Percentiles rank a stretch among this genome's conserved stretches.
These are phyloP conservation scores for Trimorus sp. DNA, from an alignment of 2,888 invertebrate species.

Conservation along the genomic window DNA sequence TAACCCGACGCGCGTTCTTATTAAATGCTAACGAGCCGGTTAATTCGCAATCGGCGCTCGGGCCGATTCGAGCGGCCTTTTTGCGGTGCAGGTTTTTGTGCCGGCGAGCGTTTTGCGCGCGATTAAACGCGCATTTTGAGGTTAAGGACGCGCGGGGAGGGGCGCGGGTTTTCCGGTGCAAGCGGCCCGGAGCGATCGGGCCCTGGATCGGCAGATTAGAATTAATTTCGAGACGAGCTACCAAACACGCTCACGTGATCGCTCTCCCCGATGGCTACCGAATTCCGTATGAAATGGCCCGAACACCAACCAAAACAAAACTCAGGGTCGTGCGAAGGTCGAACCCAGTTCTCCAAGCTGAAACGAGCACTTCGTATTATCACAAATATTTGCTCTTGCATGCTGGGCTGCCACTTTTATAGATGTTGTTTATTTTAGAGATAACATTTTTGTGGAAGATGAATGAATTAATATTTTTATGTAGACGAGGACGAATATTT, in stretches of 20 bases:
- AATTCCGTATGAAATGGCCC: conserved; percentile 83
- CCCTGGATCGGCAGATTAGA: conserved; percentile 69
- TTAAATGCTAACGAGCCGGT: too few relatives aligned
- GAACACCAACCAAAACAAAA: conserved; percentile 68
- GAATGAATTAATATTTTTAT: too few relatives aligned
- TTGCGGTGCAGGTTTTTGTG: not conserved
- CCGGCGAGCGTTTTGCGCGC: not conserved
- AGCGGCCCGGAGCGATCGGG: not conserved
- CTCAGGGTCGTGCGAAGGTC: conserved; percentile 63
- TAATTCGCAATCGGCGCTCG: too few relatives aligned
- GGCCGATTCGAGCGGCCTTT: too few relatives aligned
- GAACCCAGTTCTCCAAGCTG: conserved; percentile 63
- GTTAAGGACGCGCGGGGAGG: not conserved
- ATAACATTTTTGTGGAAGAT: too few relatives aligned
- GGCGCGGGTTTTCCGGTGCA: too few relatives aligned
- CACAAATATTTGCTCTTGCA: conserved; percentile 5
- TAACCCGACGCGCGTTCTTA: conserved; percentile 1
- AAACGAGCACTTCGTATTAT: not conserved
- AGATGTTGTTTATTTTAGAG: too few relatives aligned
- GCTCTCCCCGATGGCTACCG: conserved; percentile 76
- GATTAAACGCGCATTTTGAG: not conserved
- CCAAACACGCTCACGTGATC: conserved; percentile 74
- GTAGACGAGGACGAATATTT: too few relatives aligned
- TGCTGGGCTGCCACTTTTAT: not conserved
- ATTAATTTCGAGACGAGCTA: conserved; percentile 50